A percentile compares a stretch with the other conserved stretches of the same genome.
phyloP scores from a whole-genome alignment of 2,888 invertebrate genomes.

The Sepioteuthis lessoniana region DNA sequence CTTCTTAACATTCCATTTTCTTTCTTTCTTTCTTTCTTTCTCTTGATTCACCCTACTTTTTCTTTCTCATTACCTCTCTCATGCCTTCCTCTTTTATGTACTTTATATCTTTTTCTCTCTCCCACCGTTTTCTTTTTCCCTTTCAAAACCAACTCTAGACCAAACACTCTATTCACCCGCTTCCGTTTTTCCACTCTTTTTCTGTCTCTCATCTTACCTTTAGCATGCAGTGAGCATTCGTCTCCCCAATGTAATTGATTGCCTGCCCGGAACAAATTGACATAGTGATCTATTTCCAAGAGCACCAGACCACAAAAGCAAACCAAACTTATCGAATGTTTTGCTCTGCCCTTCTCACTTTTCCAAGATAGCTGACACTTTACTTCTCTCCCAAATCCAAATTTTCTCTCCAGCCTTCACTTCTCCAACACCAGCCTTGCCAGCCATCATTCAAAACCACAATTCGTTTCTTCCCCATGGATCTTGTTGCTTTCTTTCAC shows the following conservation, averaged over 20 bases:
- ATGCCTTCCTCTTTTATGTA: background rate
- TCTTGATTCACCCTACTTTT: no score
- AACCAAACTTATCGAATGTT: background rate
- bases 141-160: background rate
- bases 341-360: background rate
- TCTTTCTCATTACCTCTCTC: background rate
- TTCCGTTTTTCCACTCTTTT: background rate
- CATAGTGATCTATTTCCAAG: slow-evolving; percentile 17
- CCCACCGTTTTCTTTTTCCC: no score
- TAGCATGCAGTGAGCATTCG: background rate
- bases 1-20: no score
- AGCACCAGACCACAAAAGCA: background rate
- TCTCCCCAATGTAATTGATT: background rate
- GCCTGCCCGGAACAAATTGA: background rate
- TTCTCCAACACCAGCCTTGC: background rate
- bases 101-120: background rate
- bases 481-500: background rate
- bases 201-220: background rate
- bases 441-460: background rate
- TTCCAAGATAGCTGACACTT: background rate
- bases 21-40: no score
- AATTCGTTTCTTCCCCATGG: background rate
- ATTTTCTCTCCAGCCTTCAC: background rate
- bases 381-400: background rate
- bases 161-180: background rate